Evolutionary conservation across 2,113 vertebrate species (phyloP), one percentile per base, ranked within the genome.

Genomic region (Barbus barbus): DNA sequence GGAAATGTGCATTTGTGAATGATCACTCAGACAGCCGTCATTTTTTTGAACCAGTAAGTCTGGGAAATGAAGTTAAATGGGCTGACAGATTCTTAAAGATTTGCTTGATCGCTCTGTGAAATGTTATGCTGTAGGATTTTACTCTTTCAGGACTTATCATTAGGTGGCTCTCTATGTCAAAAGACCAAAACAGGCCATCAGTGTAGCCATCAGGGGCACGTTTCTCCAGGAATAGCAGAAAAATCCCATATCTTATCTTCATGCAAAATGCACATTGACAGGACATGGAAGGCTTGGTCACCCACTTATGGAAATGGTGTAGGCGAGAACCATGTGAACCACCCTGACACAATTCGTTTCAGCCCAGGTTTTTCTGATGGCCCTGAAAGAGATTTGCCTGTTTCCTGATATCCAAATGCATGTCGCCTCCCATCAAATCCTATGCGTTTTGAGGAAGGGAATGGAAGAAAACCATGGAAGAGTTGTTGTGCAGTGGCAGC

Each of bases 391-490:
- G 91, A 92, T 85, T 7, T 85, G 88, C 85, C 89, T 0, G 63
- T 89, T 94, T 94, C 90, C 91, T 93, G 89, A 72, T 89, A 58
- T 89, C 74, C 86, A 85, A 86, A 67, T 31, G 44, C 83, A 83
- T 76, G 56, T 82, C 86, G 81, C 87, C 89, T 90, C 88, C 82
- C 88, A 72, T 88, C 73, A 63, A 61, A 91, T 88, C 65, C 6
- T 69, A 82, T 63, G 58, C 12, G 89, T 89, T 89, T 85, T 60
- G 72, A 81, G 88, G 88, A 88, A 33, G 84, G 88, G 88, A 91
- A 84, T 89, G 91, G 92, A 92, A 92, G 88, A 83, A 92, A 90
- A 86, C 84, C 61, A 56, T 56, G 53, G 20, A 56, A 56, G 87
- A 44, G 75, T 56, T 72, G 56, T 74, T 84, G 87, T 88, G 60